Percentiles rank a stretch among this genome's conserved stretches.
Evolutionary conservation across 2,888 invertebrate species (phyloP).

Genomic region (Hesperia comma): DNA sequence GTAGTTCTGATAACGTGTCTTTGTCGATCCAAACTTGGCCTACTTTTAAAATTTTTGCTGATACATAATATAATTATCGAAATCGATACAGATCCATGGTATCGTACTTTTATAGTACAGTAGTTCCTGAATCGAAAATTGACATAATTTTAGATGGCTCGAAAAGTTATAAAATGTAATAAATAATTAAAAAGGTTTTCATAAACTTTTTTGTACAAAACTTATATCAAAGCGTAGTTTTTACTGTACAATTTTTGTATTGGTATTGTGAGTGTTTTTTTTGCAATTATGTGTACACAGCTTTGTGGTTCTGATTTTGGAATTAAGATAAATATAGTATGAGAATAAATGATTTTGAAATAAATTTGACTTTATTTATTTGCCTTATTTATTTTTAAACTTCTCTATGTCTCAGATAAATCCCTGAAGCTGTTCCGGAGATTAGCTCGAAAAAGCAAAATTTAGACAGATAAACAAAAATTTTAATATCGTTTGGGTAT

Average conservation of each 20-base stretch:
- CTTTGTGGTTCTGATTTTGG: conserved; percentile 26
- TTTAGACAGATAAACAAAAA: no score
- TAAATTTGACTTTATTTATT: neutral
- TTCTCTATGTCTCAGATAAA: no score
- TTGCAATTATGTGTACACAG: conserved; percentile 26
- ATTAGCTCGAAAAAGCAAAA: no score
- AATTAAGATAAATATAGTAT: conserved; percentile 16
- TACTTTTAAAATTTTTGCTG: no score
- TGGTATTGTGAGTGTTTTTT: conserved; percentile 23
- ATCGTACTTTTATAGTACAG: neutral
- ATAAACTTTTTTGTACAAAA: conserved; percentile 19
- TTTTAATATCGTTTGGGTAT: no score
- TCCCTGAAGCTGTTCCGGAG: no score
- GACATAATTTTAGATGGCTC: neutral
- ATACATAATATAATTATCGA: no score
- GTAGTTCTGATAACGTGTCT: no score
- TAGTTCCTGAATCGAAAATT: conserved; percentile 10
- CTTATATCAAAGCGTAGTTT: neutral
- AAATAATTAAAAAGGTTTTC: neutral
- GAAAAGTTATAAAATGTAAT: neutral
- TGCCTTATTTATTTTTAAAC: no score
- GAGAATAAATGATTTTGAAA: conserved; percentile 32
- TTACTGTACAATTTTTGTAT: conserved; percentile 22
- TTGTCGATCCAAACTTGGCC: neutral
- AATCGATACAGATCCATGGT: neutral